Evolutionary conservation across 1,140 invertebrate species (phyloP), one percentile per base, ranked within the genome.

Genomic region (Whitmania pigra): DNA sequence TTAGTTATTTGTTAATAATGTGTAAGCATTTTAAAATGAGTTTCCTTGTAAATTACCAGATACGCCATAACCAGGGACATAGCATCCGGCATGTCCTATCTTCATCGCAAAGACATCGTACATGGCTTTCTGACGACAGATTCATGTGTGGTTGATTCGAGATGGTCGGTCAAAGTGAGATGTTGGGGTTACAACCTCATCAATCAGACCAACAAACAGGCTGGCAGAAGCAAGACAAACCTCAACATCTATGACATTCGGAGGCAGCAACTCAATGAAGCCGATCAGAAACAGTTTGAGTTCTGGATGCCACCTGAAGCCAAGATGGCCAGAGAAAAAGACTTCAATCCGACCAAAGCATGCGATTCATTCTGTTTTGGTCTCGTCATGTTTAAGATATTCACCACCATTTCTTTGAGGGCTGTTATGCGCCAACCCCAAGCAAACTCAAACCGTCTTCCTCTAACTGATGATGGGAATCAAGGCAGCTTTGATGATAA

Each of bases 151-250:
- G 68, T 80, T n/a, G 78, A 80, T 72, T 71, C 71, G 17, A 68
- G 73, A 17, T 80, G 79, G 79, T 75, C 75, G 0, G 75, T 80
- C 7, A 77, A 77, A 72, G 74, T 80, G 25, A 73, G 77, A 0
- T 74, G 74, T 22, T 80, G 79, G 79, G 76, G 78, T 72, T 77
- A 75, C 53, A 70, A 70, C 43, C n/a, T 25, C 43, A 53, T 70
- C n/a, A n/a, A 70, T 63, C 57, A 63, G 29, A 63, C 57, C 11
- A 31, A 31, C 29, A 25, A 25, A 22, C 29, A 9, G 57, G 22
- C 57, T 22, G 22, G 22, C 4, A 31, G 57, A 31, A 18, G 57
- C 57, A 63, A 63, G 22, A 63, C 22, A 1, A 25, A 25, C 22
- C 57, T n/a, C 22, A 63, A 22, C 22, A 63, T 63, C 18, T 63